A percentile compares a stretch with the other conserved stretches of the same genome.
phyloP scores from a whole-genome alignment of 2,113 vertebrate genomes.

The Bufo gargarizans region DNA sequence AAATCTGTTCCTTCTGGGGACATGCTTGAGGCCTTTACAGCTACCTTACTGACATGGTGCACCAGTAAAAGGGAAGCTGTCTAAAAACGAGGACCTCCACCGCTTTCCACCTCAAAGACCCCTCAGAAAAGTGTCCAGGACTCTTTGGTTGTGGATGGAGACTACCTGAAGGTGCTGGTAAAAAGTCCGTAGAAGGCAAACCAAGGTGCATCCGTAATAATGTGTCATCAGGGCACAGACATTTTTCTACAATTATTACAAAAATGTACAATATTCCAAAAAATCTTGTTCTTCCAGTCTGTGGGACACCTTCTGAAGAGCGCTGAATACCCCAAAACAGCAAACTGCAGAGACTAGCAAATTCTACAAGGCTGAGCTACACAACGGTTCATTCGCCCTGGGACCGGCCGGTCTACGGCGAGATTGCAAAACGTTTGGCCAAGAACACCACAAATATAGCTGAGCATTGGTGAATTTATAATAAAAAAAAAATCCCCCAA shows the following conservation, averaged over 20 bases:
- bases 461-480: background rate
- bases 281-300: conserved; percentile 2
- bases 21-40: background rate
- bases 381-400: too few species aligned
- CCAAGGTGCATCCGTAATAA: background rate
- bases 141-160: background rate
- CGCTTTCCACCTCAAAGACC: too few species aligned
- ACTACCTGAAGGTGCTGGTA: background rate
- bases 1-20: background rate
- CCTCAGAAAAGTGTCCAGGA: background rate
- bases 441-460: too few species aligned
- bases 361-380: background rate
- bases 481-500: too few species aligned
- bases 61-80: too few species aligned
- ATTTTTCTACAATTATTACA: background rate
- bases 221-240: background rate
- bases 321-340: too few species aligned
- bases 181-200: background rate
- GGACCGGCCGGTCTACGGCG: background rate
- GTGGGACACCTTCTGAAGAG: background rate
- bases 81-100: too few species aligned
- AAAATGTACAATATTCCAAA: background rate
- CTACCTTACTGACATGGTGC: background rate
- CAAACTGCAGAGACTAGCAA: background rate
- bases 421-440: too few species aligned